phyloP scores from a whole-genome alignment of 2,888 invertebrate genomes.

The Magallana nippona region DNA sequence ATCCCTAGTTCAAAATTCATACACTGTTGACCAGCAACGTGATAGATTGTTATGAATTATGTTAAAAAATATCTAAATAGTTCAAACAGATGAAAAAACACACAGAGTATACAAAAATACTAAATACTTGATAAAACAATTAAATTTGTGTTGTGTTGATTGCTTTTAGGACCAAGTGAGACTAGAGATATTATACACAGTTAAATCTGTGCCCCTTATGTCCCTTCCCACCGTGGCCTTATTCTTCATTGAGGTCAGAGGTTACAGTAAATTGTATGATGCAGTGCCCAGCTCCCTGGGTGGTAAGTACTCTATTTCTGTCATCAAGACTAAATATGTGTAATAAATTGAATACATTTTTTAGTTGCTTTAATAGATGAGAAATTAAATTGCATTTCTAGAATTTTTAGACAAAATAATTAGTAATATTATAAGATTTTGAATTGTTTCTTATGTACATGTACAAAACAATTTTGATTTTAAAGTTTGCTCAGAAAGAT shows the following conservation, averaged over 20 bases:
- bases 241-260: slow-evolving; percentile 79
- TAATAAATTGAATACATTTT: not conserved
- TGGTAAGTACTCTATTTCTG: slow-evolving; percentile 66
- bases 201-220: slow-evolving; percentile 78
- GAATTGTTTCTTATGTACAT: too few species aligned
- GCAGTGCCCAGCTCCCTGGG: slow-evolving; percentile 70
- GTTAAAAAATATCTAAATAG: too few species aligned
- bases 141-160: not conserved
- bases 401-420: too few species aligned
- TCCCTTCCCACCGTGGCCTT: slow-evolving; percentile 74
- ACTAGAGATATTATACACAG: slow-evolving; percentile 76
- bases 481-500: too few species aligned
- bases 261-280: slow-evolving; percentile 79
- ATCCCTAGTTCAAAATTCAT: too few species aligned
- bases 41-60: too few species aligned
- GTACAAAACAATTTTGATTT: too few species aligned
- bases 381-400: too few species aligned
- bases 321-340: not conserved
- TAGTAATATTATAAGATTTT: too few species aligned
- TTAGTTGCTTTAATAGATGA: too few species aligned
- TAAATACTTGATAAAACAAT: slow-evolving; percentile 40
- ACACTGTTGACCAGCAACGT: too few species aligned
- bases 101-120: slow-evolving; percentile 60
- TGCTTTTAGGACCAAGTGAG: slow-evolving; percentile 77
- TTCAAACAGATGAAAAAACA: too few species aligned